A percentile compares a stretch with the other conserved stretches of the same genome.
Conservation (phyloP, 2,113 vertebrate genomes). For the Psephotus haematonotus region DNA sequence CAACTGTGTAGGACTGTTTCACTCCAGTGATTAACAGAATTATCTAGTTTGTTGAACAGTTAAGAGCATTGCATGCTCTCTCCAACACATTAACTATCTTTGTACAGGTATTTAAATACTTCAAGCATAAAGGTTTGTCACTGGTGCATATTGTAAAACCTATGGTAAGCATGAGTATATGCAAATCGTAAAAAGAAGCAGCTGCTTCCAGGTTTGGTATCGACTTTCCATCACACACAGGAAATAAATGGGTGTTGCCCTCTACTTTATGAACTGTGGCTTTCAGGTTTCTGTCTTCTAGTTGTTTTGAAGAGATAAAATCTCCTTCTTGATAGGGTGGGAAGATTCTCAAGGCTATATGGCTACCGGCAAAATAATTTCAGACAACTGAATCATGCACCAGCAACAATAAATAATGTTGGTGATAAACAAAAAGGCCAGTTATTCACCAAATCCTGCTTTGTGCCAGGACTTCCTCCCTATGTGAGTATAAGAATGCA, state of each 20-base stretch:
- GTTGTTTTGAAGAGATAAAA: conserved; percentile 43
- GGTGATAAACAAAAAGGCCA: not conserved
- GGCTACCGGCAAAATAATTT: not conserved
- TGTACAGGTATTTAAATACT: not conserved
- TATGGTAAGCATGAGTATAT: not conserved
- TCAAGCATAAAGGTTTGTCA: not conserved
- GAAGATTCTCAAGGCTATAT: not conserved
- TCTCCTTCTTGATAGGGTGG: not conserved
- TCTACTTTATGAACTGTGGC: conserved; percentile 1
- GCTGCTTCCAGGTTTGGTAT: conserved; percentile 23
- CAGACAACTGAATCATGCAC: not conserved
- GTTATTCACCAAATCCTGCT: not conserved
- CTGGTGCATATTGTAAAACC: not conserved
- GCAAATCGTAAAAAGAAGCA: conserved; percentile 30
- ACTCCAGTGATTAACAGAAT: not conserved
- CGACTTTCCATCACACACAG: conserved; percentile 30
- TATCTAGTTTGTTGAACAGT: not conserved
- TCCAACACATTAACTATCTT: not conserved
- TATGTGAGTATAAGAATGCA: not conserved
- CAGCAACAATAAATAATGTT: not conserved
- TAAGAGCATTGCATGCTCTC: not conserved
- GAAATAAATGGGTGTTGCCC: conserved; percentile 66
- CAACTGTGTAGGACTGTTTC: not conserved
- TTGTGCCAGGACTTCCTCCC: not conserved
- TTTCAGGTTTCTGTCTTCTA: not conserved